Base-by-base conservation (phyloP, 2,797 vertebrate species). In the Sphenodon punctatus region DNA sequence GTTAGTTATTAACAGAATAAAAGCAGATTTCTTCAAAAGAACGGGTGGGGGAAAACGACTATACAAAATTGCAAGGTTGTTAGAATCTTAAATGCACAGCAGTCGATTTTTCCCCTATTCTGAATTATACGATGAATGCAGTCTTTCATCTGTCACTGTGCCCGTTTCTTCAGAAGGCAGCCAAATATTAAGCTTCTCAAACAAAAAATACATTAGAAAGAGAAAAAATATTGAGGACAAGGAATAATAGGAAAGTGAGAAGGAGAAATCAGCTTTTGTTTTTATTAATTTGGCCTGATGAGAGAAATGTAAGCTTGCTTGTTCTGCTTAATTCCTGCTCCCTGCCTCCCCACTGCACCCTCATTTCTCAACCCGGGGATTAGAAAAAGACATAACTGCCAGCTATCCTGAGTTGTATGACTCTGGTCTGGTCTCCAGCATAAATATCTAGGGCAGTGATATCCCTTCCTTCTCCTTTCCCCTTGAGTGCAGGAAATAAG, bases 1-100 rank as follows among this genome's bases (percentile, higher is more conserved):
- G 93, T 93, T 96, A 95, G 95, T 95, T 95, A 96, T 96, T 96
- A 96, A 86, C 90, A 89, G 95, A 96, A 96, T 96, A 96, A 96
- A 96, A 94, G 95, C 96, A 93, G 92, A 94, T 93, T 96, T 96
- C 94, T 95, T 96, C 94, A 94, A 95, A 96, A 96, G 96, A 94
- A 90, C 81, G 82, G 92, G 89, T 90, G 88, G 93, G 91, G 93
- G 83, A 87, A 90, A 94, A 93, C 43, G 89, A 91, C 94, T 94
- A 30, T 90, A 94, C 93, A 91, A 96, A 96, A 96, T 96, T 96
- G 95, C 94, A 94, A 96, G 95, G 95, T 96, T 96, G 95, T 96
- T 96, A 94, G 95, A 95, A 93, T 95, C 95, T 93, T 94, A 96
- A 96, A 95, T 94, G 95, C 95, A 92, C 95, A 95, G 95, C 95